Evolutionary conservation across 1,140 invertebrate species (phyloP), one percentile per base, ranked within the genome.

Genomic region (Meloidogyne floridensis): DNA sequence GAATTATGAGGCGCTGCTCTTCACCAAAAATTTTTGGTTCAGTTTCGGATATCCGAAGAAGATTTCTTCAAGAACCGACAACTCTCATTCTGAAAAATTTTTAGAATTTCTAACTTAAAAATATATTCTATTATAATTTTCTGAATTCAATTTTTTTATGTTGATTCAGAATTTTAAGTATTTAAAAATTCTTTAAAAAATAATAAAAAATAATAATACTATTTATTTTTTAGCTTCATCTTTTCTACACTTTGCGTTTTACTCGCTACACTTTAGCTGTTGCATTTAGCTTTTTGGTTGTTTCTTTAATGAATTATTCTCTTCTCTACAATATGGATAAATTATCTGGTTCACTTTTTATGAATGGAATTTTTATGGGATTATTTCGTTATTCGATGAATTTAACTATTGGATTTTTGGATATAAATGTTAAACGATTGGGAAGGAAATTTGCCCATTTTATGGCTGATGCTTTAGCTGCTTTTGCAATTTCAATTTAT

Each of bases 311-410:
- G 32, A 87, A 85, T 51, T 89, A 89, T 59, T 90, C 87, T 18
- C 65, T 89, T 9, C 53, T 90, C 0, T 89, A 85, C 84, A 90
- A 90, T 75, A 87, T 89, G 81, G 87, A 89, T 54, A 89, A 86
- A 32, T 71, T 89, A 32, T 84, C 81, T 11, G 87, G 87, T 42
- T 83, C 82, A 4, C 78, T 89, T 18, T 90, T 86, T 47, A 76
- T 84, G 3, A 89, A 89, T 71, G 56, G 83, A 42, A 59, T 89
- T 1, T 76, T 85, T 59, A 84, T 89, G 76, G 87, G 89, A 47
- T 56, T 82, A 20, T 83, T 89, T 65, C 86, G 87, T 10, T 89
- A 89, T 80, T 13, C 80, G 10, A 70, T 89, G 54, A 89, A 89
- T 75, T 79, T 90, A 11, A 69, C 78, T 18, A 83, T 83, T 56